Evolutionary conservation across 2,888 invertebrate species (phyloP), one percentile per base, ranked within the genome.

Genomic region (Aethes cnicana): DNA sequence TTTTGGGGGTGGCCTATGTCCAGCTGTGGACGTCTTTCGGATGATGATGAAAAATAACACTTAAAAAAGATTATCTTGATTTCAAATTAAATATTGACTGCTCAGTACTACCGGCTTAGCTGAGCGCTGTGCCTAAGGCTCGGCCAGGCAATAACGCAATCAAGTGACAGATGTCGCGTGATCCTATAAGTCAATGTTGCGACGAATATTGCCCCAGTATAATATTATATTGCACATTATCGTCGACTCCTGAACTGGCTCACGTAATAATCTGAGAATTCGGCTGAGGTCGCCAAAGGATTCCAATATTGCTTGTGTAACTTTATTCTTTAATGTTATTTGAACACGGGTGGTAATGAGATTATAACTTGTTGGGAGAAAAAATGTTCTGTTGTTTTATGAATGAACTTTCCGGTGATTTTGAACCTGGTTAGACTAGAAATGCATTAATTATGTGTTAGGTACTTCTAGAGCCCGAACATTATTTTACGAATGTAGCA

Each of bases 151-250:
- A 56, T 56, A 56, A 56, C 55, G 53, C 56, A 54, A 36, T 60
- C 41, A 11, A 36, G 23, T 65, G 68, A 57, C 67, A 65, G 54
- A 63, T 66, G 65, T 68, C 67, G 57, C 57, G 49, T 62, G 60
- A 64, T 57, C 65, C 65, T 54, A 56, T 57, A 59, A 56, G 58
- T 57, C 64, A 54, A 55, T 67, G 68, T 58, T 60, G 63, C 50
- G 56, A 57, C 55, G 50, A 50, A 50, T 50, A 54, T 53, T 56
- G 53, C 36, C 47, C 12, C 28, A 53, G 49, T 57, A 68, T n/a
- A n/a, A n/a, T n/a, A n/a, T n/a, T n/a, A n/a, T 60, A 68, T 68
- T 58, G 57, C 61, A 54, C 54, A 53, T 58, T 56, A 50, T 50
- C 43, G 28, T 36, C 36, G 23, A 30, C 36, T 43, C 42, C 42